phyloP scores from a whole-genome alignment of 2,797 vertebrate species.

The Periparus ater region DNA sequence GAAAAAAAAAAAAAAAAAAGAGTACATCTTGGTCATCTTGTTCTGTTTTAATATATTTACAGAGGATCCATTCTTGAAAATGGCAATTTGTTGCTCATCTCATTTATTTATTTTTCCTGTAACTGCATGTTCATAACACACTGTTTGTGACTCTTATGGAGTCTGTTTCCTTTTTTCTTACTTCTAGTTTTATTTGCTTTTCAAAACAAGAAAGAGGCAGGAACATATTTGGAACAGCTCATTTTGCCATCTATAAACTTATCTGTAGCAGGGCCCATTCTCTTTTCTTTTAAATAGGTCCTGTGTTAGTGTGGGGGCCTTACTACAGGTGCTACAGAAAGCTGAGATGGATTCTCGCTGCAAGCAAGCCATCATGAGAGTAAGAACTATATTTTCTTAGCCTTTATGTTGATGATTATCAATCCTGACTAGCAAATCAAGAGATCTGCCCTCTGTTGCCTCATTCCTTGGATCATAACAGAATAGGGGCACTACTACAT shows the following conservation, averaged over 20 bases:
- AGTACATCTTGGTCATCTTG: not conserved
- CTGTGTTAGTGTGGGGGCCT: constrained; percentile 63
- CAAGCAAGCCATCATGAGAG: constrained; percentile 81
- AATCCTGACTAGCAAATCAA: not conserved
- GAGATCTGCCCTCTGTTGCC: not conserved
- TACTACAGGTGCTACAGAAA: constrained; percentile 81
- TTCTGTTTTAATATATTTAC: not conserved
- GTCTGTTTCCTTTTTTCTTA: not conserved
- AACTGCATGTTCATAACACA: not conserved
- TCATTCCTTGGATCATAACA: not conserved
- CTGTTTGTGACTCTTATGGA: not conserved
- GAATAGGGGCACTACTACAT: not conserved
- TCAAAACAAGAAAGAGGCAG: not conserved
- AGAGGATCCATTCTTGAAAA: not conserved
- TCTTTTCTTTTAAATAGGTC: constrained; percentile 56
- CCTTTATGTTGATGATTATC: fast-evolving
- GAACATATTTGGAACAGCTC: not conserved
- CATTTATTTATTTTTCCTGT: not conserved
- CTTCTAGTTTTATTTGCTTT: not conserved
- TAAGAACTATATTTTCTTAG: constrained; percentile 51
- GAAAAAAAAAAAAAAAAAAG: not conserved
- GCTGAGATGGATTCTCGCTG: constrained; percentile 83
- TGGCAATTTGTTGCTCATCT: not conserved
- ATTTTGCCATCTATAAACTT: not conserved
- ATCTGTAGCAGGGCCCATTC: not conserved